These are phyloP conservation scores for Gnathonemus echidnorhynchus DNA, from an alignment of 2,113 vertebrate genomes.

Conservation along the genomic window DNA sequence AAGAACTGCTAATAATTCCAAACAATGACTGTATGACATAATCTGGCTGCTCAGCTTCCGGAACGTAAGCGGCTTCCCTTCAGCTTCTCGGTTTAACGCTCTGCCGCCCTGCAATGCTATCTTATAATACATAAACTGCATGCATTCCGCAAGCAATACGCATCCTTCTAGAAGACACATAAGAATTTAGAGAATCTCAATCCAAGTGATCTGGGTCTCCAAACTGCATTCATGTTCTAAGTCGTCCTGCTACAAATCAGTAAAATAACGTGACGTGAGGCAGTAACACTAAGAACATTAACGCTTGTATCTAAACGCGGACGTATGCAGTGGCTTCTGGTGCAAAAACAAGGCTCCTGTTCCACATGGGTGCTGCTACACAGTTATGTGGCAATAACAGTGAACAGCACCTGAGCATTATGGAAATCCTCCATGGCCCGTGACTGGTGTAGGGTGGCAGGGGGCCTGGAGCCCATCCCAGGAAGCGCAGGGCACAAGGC, in stretches of 20 bases:
- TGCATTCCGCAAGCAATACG: not conserved
- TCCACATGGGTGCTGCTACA: not conserved
- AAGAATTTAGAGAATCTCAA: not conserved
- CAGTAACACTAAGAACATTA: not conserved
- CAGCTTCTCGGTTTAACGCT: not conserved
- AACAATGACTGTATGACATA: not conserved
- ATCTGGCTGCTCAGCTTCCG: not conserved
- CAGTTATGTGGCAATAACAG: not conserved
- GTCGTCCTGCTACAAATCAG: not conserved
- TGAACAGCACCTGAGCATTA: not conserved
- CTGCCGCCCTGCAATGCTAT: not conserved
- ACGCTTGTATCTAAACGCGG: not conserved
- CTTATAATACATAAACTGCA: not conserved
- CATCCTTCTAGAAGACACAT: not conserved
- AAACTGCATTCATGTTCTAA: not conserved
- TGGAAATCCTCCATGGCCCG: not conserved
- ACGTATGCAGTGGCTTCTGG: not conserved
- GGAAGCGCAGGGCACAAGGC: not conserved
- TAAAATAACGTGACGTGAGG: not conserved
- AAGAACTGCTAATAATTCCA: not conserved
- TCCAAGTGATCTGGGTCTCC: not conserved
- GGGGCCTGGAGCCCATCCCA: not conserved
- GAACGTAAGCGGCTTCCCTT: not conserved
- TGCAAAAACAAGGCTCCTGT: not conserved
- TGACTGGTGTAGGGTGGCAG: not conserved